A percentile compares a stretch with the other conserved stretches of the same genome.
phyloP scores from a whole-genome alignment of 2,113 vertebrate genomes.

The Colaptes auratus region DNA sequence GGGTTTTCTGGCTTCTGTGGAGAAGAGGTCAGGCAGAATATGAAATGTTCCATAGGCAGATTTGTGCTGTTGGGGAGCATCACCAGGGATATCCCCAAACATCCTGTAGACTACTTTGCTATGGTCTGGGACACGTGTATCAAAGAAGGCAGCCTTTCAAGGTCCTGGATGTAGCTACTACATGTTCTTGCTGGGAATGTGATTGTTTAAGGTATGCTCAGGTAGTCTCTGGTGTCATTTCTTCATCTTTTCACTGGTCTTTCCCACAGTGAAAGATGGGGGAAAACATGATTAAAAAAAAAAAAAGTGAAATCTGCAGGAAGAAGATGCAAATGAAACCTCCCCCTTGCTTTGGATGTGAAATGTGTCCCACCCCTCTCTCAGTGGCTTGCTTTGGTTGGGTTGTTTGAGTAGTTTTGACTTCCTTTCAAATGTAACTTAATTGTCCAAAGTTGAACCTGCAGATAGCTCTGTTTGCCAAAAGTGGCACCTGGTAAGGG shows the following conservation, averaged over 20 bases:
- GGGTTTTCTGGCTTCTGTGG: neutral
- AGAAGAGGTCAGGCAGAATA: neutral
- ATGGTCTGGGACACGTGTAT: neutral
- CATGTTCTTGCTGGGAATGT: neutral
- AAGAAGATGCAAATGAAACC: neutral
- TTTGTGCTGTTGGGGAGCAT: neutral
- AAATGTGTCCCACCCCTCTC: neutral
- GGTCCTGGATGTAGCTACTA: neutral
- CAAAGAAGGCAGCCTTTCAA: neutral
- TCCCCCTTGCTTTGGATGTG: neutral
- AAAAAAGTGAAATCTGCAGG: neutral
- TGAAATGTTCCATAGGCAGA: neutral
- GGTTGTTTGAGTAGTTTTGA: neutral
- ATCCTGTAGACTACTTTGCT: neutral
- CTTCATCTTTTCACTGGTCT: neutral
- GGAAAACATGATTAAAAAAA: neutral
- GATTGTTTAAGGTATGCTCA: accelerated
- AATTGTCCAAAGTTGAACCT: neutral
- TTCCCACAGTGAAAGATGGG: neutral
- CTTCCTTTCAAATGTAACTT: neutral
- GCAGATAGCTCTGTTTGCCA: neutral
- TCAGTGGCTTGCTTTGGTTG: neutral
- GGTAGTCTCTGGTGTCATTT: neutral
- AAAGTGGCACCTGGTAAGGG: neutral
- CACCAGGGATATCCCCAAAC: too few relatives aligned